Base-by-base conservation (phyloP, 2,113 vertebrate genomes). In the Brachirus orientalis region DNA sequence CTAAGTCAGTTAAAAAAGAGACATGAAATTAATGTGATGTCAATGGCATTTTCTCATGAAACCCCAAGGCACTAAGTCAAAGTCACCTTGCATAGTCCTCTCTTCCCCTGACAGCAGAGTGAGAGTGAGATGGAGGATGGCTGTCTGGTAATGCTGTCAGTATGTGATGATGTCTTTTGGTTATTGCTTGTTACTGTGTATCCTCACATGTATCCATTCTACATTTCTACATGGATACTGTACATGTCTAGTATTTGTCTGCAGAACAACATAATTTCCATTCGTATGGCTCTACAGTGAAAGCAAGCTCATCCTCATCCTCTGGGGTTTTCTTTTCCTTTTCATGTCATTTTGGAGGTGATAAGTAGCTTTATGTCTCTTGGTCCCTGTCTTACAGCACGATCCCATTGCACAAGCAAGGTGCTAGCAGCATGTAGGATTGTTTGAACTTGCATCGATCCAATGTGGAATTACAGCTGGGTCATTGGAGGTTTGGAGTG, bases 81-180 rank as follows among this genome's bases (percentile, higher is more conserved):
- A 92, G 92, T 92, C 91, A 93, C 90, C 92, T 92, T 92, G 91
- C 67, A 57, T 83, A 81, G 86, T 90, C 83, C 88, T 89, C 88
- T 69, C 77, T 77, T 89, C 90, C 83, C 84, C 68, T 83, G 91
- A 92, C 90, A 80, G 84, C 84, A 67, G 72, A 63, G 77, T 44
- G 77, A 86, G 85, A 91, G 86, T 82, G 82, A 90, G 83, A 91
- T 83, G 85, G 86, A 90, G 85, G 80, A 87, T 86, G 88, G 83
- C 87, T 91, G 85, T 80, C 83, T 87, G 83, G 52, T 72, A 73
- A 64, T 69, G 71, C 83, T 88, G 76, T 86, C 77, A 84, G 82
- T 68, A 69, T 75, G 28, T 28, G 28, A 80, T 79, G 56, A 77
- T 68, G 72, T 84, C 83, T 76, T 90, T 78, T 68, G 62, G 78